Base-by-base conservation (phyloP, 2,797 vertebrate species). In the Coreius guichenoti region DNA sequence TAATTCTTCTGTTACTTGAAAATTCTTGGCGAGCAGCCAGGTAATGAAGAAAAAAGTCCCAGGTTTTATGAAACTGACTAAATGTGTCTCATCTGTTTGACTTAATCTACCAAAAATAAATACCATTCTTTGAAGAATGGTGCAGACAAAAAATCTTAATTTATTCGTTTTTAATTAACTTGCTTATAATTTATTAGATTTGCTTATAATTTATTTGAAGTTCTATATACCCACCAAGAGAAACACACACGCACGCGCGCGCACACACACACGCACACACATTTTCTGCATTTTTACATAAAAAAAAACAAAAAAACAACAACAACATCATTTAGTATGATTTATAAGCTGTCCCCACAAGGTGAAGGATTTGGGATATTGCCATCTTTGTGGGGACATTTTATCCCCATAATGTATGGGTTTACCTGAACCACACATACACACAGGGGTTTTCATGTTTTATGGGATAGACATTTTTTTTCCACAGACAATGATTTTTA, bases 41-140 rank as follows among this genome's bases (percentile, higher is more conserved):
- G n/a, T 36, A 51, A 12, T 36, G 8, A 68, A 68, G 21, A 39
- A 17, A 23, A 83, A 61, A 26, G 54, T 23, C 74, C 80, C 23
- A 65, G 43, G 7, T 77, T 79, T 83, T 74, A 45, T 31, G 45
- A 78, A 83, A 87, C 17, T 19, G 17, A 54, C 61, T 31, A 31
- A 29, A 17, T 65, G 29, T 2, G 31, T 70, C 9, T 77, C 76
- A 29, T 31, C 7, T 45, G 69, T 83, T 68, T 2, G 63, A 23
- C 11, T 39, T 76, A 33, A 5, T 36, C 45, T 13, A 17, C 16
- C 1, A 65, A 23, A 87, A 45, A 26, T 68, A 54, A 39, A 84
- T 13, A 65, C 23, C 17, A 45, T 36, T 65, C 23, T 19, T 65
- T 68, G 4, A 83, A 36, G 17, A 23, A n/a, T 29, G 23, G 26